Conservation (phyloP, 1,140 invertebrate species). For the Orchestia grillus region DNA sequence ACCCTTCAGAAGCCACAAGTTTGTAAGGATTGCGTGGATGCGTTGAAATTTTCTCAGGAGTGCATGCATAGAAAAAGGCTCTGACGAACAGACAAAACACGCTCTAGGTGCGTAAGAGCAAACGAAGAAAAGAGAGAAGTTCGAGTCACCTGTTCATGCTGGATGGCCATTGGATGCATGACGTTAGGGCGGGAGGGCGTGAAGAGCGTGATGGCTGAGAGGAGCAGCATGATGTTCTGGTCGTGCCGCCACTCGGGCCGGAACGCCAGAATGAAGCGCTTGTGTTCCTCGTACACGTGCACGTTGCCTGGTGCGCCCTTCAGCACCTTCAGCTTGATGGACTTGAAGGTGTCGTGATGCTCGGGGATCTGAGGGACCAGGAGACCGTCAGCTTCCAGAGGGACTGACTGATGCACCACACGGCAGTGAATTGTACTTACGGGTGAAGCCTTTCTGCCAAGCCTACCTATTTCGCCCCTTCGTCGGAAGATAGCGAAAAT, state of each 20-base stretch:
- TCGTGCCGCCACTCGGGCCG: constrained; percentile 84
- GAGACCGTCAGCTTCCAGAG: background rate
- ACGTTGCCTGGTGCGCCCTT: constrained; percentile 86
- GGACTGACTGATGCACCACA: background rate
- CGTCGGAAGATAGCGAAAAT: too few species aligned
- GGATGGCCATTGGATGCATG: constrained; percentile 86
- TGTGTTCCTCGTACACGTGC: constrained; percentile 81
- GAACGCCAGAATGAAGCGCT: constrained; percentile 85
- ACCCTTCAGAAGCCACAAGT: too few species aligned
- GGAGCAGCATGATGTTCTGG: constrained; percentile 89
- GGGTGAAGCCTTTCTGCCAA: too few species aligned
- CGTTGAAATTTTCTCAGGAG: too few species aligned
- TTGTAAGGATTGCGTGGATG: too few species aligned
- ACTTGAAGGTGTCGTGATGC: constrained; percentile 62
- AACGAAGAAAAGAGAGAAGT: background rate
- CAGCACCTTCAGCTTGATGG: constrained; percentile 82
- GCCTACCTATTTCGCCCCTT: too few species aligned
- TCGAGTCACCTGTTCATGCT: constrained; percentile 79
- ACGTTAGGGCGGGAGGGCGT: constrained; percentile 84
- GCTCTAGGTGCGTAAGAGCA: background rate
- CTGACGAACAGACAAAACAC: background rate
- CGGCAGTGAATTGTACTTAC: background rate
- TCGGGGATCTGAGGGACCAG: constrained; percentile 64
- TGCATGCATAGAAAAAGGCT: too few species aligned
- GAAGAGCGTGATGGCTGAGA: constrained; percentile 91